Evolutionary conservation across 2,113 vertebrate genomes (phyloP).

Genomic region (Scatophagus argus): DNA sequence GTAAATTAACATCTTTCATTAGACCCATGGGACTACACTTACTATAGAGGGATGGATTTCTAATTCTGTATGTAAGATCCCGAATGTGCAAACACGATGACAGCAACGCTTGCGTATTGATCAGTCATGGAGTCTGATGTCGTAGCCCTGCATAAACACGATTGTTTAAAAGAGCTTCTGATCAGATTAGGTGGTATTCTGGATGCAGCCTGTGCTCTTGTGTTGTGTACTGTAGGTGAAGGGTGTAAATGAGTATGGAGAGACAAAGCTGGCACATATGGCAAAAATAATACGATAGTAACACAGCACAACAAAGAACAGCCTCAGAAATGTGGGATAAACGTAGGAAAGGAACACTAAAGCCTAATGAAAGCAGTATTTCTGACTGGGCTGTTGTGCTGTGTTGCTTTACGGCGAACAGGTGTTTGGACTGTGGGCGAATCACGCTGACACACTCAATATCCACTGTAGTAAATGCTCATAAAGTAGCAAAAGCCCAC

Average conservation of each 20-base stretch:
- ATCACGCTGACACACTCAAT: slow-evolving; percentile 14
- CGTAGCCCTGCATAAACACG: background rate
- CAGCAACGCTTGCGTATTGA: background rate
- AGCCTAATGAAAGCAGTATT: background rate
- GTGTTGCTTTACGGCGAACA: background rate
- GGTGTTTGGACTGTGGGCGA: slow-evolving; percentile 9
- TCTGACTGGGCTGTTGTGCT: background rate
- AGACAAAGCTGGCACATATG: background rate
- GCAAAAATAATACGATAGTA: background rate
- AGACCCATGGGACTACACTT: background rate
- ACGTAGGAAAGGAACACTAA: background rate
- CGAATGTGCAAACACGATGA: background rate
- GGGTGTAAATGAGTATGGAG: background rate
- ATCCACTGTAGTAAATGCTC: slow-evolving; percentile 25
- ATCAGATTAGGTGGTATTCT: background rate
- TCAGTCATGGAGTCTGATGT: background rate
- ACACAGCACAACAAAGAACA: background rate
- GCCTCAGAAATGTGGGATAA: background rate
- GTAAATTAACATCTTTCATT: background rate
- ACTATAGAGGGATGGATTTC: background rate
- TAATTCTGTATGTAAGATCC: background rate
- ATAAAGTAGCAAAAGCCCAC: slow-evolving; percentile 21
- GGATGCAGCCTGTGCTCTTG: background rate
- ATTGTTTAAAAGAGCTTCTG: background rate
- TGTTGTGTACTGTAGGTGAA: background rate